Evolutionary conservation across 1,140 invertebrate genomes (phyloP).

Genomic region (Cherax quadricarinatus): DNA sequence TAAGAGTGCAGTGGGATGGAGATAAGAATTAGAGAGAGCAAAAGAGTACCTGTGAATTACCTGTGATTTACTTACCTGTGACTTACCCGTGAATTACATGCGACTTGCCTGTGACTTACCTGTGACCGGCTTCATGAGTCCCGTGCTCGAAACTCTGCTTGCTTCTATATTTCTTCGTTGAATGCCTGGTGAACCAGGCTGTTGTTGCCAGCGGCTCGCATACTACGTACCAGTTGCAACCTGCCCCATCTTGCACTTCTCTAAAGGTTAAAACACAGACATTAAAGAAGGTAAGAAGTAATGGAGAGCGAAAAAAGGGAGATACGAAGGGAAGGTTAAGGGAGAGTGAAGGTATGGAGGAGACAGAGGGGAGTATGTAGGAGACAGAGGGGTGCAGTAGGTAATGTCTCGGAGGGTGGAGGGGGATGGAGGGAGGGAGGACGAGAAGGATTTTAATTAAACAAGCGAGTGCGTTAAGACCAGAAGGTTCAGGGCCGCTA

Average conservation of each 20-base stretch:
- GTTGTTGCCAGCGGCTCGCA: too few relatives aligned
- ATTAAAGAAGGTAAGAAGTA: not conserved
- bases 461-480: slow-evolving; percentile 19
- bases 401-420: not conserved
- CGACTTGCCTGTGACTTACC: too few relatives aligned
- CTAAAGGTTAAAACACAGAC: too few relatives aligned
- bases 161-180: too few relatives aligned
- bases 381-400: not conserved
- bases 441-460: slow-evolving; percentile 16
- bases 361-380: not conserved
- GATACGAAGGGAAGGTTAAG: not conserved
- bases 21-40: not conserved
- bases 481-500: not conserved
- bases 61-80: too few relatives aligned
- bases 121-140: too few relatives aligned
- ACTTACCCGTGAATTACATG: not conserved
- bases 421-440: not conserved
- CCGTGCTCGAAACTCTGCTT: too few relatives aligned
- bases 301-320: not conserved
- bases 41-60: not conserved
- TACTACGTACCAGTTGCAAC: too few relatives aligned
- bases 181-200: too few relatives aligned
- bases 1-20: not conserved
- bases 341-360: not conserved
- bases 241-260: too few relatives aligned